These are phyloP conservation scores for Pandion haliaetus DNA, from an alignment of 2,113 vertebrate genomes.

Conservation along the genomic window DNA sequence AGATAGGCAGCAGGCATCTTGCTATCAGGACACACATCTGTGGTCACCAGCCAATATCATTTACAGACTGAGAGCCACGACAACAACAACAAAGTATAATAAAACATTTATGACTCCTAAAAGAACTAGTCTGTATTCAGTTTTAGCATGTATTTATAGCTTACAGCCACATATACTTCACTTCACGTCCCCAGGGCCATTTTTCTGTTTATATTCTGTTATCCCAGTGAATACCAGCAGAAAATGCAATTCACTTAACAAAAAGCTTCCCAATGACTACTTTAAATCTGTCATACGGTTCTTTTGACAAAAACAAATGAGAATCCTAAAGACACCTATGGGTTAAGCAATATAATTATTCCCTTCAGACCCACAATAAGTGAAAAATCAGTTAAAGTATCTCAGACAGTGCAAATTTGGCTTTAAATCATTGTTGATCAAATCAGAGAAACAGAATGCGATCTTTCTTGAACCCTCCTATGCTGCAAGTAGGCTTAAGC, in stretches of 20 bases:
- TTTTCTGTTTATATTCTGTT: background rate
- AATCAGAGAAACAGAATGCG: background rate
- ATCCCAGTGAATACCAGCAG: background rate
- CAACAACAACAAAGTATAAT: background rate
- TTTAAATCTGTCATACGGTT: background rate
- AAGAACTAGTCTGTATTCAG: background rate
- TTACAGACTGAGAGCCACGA: background rate
- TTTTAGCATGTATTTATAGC: background rate
- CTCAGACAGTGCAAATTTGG: background rate
- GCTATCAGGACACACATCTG: background rate
- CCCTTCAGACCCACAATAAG: background rate
- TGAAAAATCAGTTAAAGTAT: background rate
- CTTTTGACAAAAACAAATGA: background rate
- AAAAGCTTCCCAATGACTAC: background rate
- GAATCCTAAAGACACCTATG: background rate
- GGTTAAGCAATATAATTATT: background rate
- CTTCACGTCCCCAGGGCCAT: background rate
- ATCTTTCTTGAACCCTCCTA: background rate
- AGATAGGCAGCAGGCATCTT: background rate
- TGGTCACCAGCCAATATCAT: background rate
- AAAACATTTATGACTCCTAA: background rate
- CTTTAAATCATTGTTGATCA: background rate
- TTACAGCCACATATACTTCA: background rate
- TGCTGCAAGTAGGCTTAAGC: background rate
- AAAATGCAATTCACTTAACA: background rate